Percentiles rank a stretch among this genome's conserved stretches.
Conservation (phyloP, 2,113 vertebrate genomes). For the Ictalurus furcatus region DNA sequence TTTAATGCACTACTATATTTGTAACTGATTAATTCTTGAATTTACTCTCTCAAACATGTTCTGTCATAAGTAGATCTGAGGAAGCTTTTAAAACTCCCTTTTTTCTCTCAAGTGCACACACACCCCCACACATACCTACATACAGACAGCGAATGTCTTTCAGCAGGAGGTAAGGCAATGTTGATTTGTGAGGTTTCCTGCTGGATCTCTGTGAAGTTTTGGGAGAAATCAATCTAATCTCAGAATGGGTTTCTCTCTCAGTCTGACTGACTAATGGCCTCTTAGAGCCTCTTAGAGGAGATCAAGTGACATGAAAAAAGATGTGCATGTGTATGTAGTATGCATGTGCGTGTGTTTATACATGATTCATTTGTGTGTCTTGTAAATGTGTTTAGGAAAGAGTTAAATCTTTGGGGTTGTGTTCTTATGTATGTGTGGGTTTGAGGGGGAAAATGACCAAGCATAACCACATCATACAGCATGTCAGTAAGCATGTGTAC, state of each 20-base stretch:
- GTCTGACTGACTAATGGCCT: slow-evolving; percentile 50
- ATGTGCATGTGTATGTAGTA: slow-evolving; percentile 2
- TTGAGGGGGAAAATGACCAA: background rate
- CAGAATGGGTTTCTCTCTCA: slow-evolving; percentile 43
- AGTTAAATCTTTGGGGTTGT: background rate
- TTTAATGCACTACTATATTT: slow-evolving; percentile 7
- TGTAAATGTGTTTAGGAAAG: slow-evolving; percentile 2
- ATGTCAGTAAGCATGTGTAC: background rate
- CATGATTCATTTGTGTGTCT: slow-evolving; percentile 15
- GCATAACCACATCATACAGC: slow-evolving; percentile 10
- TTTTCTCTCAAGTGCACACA: background rate
- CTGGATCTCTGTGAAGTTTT: slow-evolving; percentile 50
- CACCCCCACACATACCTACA: background rate
- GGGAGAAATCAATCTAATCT: slow-evolving; percentile 55
- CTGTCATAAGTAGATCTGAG: background rate
- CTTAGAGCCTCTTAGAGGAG: slow-evolving; percentile 44
- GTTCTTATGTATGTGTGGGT: slow-evolving; percentile 7
- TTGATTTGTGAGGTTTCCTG: slow-evolving; percentile 55
- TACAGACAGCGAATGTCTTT: slow-evolving; percentile 28
- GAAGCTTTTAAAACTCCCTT: slow-evolving; percentile 6
- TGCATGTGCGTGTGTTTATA: slow-evolving; percentile 10
- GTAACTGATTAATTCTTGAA: slow-evolving; percentile 7
- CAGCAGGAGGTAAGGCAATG: slow-evolving; percentile 48
- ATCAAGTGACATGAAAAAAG: slow-evolving; percentile 45
- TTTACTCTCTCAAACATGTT: background rate